These are phyloP conservation scores for Dorcus hopei DNA, from an alignment of 2,888 invertebrate species.

Conservation along the genomic window DNA sequence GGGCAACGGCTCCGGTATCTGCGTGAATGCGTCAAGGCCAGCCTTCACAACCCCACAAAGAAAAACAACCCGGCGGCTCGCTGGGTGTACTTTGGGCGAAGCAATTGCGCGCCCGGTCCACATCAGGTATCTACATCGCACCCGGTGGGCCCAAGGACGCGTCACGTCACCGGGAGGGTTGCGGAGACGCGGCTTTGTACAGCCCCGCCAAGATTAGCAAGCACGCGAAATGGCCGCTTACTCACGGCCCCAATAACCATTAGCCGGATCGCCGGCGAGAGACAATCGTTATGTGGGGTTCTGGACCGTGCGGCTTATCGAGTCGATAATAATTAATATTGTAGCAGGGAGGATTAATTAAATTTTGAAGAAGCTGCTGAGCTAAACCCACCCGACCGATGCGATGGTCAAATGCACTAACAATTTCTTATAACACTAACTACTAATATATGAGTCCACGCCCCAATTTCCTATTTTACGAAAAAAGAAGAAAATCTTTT, in stretches of 20 bases:
- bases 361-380: constrained; percentile 13
- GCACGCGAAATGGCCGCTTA: constrained; percentile 34
- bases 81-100: too few relatives aligned
- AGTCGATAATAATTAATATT: constrained; percentile 6
- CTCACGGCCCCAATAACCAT: constrained; percentile 21
- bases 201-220: constrained; percentile 30
- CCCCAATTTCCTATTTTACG: too few relatives aligned
- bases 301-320: constrained; percentile 1
- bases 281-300: neutral
- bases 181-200: constrained; percentile 27
- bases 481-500: too few relatives aligned
- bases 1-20: too few relatives aligned
- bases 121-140: neutral
- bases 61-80: too few relatives aligned
- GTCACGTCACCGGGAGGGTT: constrained; percentile 27
- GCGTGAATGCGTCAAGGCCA: too few relatives aligned
- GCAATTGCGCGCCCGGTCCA: too few relatives aligned
- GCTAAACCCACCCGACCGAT: too few relatives aligned
- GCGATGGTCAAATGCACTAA: too few relatives aligned
- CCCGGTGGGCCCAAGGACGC: constrained; percentile 29
- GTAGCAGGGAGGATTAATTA: constrained; percentile 7
- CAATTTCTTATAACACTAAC: too few relatives aligned
- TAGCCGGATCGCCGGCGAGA: constrained; percentile 4
- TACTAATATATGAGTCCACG: too few relatives aligned
- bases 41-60: too few relatives aligned